Evolutionary conservation across 2,888 invertebrate genomes (phyloP).

Genomic region (Chloroclysta siterata): DNA sequence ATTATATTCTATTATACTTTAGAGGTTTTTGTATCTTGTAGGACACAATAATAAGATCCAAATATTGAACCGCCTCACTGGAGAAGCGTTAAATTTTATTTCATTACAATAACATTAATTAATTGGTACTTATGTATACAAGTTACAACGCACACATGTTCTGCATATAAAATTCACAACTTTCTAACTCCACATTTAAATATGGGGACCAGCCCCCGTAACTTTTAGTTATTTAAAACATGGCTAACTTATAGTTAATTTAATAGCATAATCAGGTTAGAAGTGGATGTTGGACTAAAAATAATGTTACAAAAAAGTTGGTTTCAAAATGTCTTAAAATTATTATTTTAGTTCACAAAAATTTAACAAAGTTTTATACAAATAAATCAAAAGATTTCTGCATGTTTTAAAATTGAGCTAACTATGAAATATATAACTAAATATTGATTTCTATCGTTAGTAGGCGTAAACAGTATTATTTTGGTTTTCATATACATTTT

Average conservation of each 20-base stretch:
- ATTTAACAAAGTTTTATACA: constrained; percentile 2
- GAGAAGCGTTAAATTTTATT: constrained; percentile 57
- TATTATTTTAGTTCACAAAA: constrained; percentile 15
- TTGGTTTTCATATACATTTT: constrained; percentile 54
- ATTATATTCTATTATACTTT: background rate
- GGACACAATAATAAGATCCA: constrained; percentile 34
- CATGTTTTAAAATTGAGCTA: constrained; percentile 65
- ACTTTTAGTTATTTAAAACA: constrained; percentile 64
- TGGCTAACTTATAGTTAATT: constrained; percentile 36
- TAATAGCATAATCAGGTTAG: constrained; percentile 47
- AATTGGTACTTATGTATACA: constrained; percentile 63
- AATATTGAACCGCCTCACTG: constrained; percentile 42
- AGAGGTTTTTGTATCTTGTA: background rate
- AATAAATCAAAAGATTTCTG: constrained; percentile 6
- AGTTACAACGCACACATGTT: constrained; percentile 58
- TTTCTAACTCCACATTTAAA: constrained; percentile 62
- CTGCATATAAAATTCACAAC: constrained; percentile 75
- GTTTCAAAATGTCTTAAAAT: constrained; percentile 16
- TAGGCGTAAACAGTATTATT: constrained; percentile 56
- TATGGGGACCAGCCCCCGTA: constrained; percentile 78
- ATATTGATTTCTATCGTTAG: constrained; percentile 61
- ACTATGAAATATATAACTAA: constrained; percentile 53
- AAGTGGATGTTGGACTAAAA: constrained; percentile 44
- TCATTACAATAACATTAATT: constrained; percentile 64
- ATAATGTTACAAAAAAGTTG: constrained; percentile 29